Conservation (phyloP, 2,113 vertebrate species). For the Calonectris borealis region DNA sequence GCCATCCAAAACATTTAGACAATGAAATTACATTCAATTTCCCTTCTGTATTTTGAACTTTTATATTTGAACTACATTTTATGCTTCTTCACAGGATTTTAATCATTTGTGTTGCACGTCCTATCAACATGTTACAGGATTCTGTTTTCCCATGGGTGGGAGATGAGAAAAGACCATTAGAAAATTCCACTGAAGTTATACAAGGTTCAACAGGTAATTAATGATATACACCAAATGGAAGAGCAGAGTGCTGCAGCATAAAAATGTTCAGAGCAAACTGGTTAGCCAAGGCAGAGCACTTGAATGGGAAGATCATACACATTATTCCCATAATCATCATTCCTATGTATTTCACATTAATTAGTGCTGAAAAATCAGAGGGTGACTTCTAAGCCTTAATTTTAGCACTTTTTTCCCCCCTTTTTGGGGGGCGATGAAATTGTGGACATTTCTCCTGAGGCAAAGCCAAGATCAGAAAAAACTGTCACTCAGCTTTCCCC, state of each 20-base stretch:
- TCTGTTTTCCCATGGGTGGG: not conserved
- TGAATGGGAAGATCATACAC: not conserved
- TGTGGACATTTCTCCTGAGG: not conserved
- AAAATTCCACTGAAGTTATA: not conserved
- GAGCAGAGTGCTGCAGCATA: not conserved
- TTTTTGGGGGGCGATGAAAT: fast-evolving
- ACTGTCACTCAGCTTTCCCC: not conserved
- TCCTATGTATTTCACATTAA: not conserved
- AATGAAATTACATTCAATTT: not conserved
- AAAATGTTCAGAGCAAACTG: not conserved
- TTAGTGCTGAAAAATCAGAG: not conserved
- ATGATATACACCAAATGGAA: not conserved
- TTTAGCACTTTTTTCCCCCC: fast-evolving
- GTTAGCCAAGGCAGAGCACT: not conserved
- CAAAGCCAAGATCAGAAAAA: not conserved
- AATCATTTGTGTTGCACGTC: not conserved
- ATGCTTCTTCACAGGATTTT: not conserved
- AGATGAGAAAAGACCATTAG: not conserved
- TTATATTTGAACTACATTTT: not conserved
- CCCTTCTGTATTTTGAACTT: not conserved
- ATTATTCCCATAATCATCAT: not conserved
- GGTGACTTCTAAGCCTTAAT: not conserved
- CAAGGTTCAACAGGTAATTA: not conserved
- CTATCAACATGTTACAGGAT: not conserved
- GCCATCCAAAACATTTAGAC: not conserved